A percentile compares a stretch with the other conserved stretches of the same genome.
phyloP scores from a whole-genome alignment of 2,797 vertebrate genomes.

The Peromyscus nudipes region DNA sequence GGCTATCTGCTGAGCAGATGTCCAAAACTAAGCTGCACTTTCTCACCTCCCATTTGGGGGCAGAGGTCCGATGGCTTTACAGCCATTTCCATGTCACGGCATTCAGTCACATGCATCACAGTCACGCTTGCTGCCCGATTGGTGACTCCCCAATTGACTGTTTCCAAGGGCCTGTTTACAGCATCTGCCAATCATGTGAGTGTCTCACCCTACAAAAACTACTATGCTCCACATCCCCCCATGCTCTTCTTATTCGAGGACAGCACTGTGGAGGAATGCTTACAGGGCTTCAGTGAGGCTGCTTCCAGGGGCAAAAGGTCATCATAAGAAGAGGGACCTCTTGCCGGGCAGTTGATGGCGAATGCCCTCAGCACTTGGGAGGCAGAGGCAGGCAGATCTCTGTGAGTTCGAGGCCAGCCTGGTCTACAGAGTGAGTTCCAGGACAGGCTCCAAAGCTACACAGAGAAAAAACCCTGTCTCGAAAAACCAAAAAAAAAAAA shows the following conservation, averaged over 20 bases:
- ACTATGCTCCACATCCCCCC: not conserved
- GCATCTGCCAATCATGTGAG: not conserved
- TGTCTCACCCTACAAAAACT: not conserved
- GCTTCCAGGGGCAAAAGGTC: not conserved
- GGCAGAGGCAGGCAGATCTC: too few relatives aligned
- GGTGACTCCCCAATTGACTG: not conserved
- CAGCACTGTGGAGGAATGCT: not conserved
- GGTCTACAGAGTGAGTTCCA: too few relatives aligned
- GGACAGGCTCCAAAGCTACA: too few relatives aligned
- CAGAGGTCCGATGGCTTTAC: conserved; percentile 64
- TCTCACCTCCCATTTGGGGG: not conserved
- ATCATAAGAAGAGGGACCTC: not conserved
- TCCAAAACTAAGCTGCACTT: conserved; percentile 79
- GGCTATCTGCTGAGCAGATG: conserved; percentile 85
- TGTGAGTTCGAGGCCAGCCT: too few relatives aligned
- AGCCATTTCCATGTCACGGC: not conserved
- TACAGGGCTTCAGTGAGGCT: not conserved
- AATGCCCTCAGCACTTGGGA: too few relatives aligned
- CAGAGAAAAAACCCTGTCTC: too few relatives aligned
- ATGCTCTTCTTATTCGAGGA: rapidly evolving
- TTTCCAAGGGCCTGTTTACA: not conserved
- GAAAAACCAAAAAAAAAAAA: too few relatives aligned
- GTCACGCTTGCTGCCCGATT: not conserved
- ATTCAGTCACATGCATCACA: not conserved
- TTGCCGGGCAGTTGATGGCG: not conserved